Base-by-base conservation (phyloP, 2,113 vertebrate genomes). In the Podocnemis expansa region DNA sequence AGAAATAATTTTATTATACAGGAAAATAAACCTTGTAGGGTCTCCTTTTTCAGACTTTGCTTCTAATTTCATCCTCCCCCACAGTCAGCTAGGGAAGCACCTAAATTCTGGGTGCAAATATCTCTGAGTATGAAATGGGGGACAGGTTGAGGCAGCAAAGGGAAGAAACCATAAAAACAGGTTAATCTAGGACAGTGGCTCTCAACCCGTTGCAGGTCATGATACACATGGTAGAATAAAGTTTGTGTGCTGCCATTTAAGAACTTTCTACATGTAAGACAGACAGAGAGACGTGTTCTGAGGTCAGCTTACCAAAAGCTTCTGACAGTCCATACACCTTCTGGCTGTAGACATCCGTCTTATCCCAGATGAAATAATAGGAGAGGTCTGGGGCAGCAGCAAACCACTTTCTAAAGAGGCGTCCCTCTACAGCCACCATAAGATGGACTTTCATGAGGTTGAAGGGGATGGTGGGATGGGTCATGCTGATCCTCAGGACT, bases 391-490 rank as follows among this genome's bases (percentile, higher is more conserved):
- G 99, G 2, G 98, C 98, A 2, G 99, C 99, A 1, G 99, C 98
- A 94, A 99, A 99, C 99, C 99, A 99, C 96, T 99, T 99, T 89
- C 99, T 97, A 98, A 99, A 99, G 75, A 99, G 99, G 52, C 99
- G 98, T 27, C 99, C 99, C 91, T 99, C 99, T 1, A 99, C 99
- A 0, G 99, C 99, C 84, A 99, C 99, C 99, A 99, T 99, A 83
- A 99, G 99, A 96, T 99, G 99, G 82, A 99, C 99, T 97, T 99
- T 99, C 99, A 99, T 99, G 96, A 99, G 98, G 98, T 99, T 99
- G 98, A 99, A 99, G 49, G 99, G 99, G 93, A 99, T 99, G 89
- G 98, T 98, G 67, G 98, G 97, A 93, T 99, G 99, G 31, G 99
- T 99, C 96, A 99, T 98, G 91, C 98, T 98, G 95, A 99, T 99